These are phyloP conservation scores for Tipula unca DNA, from an alignment of 2,888 invertebrate genomes.

Conservation along the genomic window DNA sequence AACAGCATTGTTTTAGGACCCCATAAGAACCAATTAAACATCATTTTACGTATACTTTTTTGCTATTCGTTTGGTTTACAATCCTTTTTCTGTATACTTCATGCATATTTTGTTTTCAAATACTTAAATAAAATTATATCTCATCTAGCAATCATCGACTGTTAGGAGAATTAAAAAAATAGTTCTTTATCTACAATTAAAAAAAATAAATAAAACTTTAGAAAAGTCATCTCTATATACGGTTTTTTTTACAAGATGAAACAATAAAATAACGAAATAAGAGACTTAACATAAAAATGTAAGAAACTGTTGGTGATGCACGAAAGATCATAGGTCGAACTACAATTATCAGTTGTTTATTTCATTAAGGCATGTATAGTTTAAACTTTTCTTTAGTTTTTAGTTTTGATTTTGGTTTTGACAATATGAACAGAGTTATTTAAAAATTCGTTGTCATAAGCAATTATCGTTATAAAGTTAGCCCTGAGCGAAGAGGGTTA, in stretches of 20 bases:
- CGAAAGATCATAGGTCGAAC: slow-evolving; percentile 17
- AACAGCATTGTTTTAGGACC: not conserved
- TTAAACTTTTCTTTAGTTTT: not conserved
- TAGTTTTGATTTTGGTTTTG: not conserved
- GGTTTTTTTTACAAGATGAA: not conserved
- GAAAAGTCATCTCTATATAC: not conserved
- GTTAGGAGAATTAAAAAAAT: not conserved
- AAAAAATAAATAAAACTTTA: not conserved
- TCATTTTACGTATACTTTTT: not conserved
- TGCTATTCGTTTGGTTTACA: not conserved
- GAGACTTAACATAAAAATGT: not conserved
- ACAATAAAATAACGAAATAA: not conserved
- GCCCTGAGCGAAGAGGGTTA: too few species aligned
- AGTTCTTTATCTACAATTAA: not conserved
- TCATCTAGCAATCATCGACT: not conserved
- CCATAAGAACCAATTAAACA: not conserved
- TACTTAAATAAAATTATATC: not conserved
- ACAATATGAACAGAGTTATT: not conserved
- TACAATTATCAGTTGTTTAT: slow-evolving; percentile 15
- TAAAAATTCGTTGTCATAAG: not conserved
- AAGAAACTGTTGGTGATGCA: slow-evolving; percentile 16
- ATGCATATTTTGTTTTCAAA: not conserved
- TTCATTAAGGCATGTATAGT: slow-evolving; percentile 3
- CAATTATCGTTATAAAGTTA: not conserved
- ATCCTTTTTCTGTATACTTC: not conserved